phyloP scores from a whole-genome alignment of 2,888 invertebrate species.

The Coenonympha glycerion region DNA sequence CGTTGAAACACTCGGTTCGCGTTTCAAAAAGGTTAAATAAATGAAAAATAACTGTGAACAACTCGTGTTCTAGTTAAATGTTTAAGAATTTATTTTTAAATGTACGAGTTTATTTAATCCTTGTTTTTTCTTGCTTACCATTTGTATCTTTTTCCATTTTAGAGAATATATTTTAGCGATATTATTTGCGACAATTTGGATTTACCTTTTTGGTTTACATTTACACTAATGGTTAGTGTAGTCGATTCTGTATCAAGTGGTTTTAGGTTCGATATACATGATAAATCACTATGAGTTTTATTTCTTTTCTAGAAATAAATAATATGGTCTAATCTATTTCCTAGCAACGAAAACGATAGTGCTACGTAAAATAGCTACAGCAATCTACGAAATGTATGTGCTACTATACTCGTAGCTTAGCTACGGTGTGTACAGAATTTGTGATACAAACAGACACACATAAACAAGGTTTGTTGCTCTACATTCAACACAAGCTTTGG shows the following conservation, averaged over 20 bases:
- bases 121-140: not conserved
- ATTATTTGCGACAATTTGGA: too few species aligned
- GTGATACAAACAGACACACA: not conserved
- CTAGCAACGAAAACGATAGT: too few species aligned
- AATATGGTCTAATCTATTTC: too few species aligned
- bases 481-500: conserved; percentile 2
- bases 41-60: not conserved
- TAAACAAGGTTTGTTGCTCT: not conserved
- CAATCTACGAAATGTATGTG: not conserved
- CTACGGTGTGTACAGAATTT: not conserved
- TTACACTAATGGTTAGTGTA: too few species aligned
- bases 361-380: not conserved
- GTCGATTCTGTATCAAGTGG: too few species aligned
- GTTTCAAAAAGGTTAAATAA: not conserved
- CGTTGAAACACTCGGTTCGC: not conserved
- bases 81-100: not conserved
- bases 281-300: too few species aligned
- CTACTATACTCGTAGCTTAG: not conserved
- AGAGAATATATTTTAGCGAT: too few species aligned
- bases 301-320: too few species aligned
- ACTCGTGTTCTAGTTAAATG: not conserved
- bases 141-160: too few species aligned
- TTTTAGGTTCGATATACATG: too few species aligned
- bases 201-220: too few species aligned
- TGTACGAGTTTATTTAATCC: not conserved